Evolutionary conservation across 2,888 invertebrate species (phyloP).

Genomic region (Pomacea canaliculata): DNA sequence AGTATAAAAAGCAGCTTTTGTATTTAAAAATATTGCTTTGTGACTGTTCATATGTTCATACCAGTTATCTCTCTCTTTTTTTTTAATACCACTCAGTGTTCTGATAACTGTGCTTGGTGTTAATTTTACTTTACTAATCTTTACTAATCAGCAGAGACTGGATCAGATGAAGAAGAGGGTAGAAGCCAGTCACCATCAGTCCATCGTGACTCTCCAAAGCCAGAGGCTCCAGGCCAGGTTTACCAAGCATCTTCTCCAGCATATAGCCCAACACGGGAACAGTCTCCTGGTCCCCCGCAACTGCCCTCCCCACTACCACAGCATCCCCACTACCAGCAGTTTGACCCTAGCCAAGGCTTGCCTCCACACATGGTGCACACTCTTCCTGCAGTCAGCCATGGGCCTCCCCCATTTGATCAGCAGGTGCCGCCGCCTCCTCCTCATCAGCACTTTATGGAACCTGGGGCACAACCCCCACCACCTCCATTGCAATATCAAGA

Average conservation of each 20-base stretch:
- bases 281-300: background rate
- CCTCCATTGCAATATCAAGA: constrained; percentile 31
- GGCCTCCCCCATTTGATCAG: constrained; percentile 9
- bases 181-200: constrained; percentile 11
- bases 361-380: constrained; percentile 9
- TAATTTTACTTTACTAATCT: background rate
- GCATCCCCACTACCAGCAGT: constrained; percentile 1
- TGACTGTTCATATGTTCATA: too few relatives aligned
- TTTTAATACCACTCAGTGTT: too few relatives aligned
- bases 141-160: background rate
- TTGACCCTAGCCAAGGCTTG: constrained; percentile 2
- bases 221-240: constrained; percentile 19
- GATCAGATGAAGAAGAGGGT: constrained; percentile 14
- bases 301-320: constrained; percentile 16
- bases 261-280: constrained; percentile 14
- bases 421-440: constrained; percentile 9
- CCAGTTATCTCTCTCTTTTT: too few relatives aligned
- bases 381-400: background rate
- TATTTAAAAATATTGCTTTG: too few relatives aligned
- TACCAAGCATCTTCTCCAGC: constrained; percentile 5
- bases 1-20: too few relatives aligned
- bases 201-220: constrained; percentile 22
- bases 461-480: constrained; percentile 22
- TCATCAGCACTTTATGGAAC: constrained; percentile 19
- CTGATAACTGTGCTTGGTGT: too few relatives aligned